Percentiles rank a stretch among this genome's conserved stretches.
phyloP scores from a whole-genome alignment of 2,797 vertebrate species.

The Xenentodon cancila region DNA sequence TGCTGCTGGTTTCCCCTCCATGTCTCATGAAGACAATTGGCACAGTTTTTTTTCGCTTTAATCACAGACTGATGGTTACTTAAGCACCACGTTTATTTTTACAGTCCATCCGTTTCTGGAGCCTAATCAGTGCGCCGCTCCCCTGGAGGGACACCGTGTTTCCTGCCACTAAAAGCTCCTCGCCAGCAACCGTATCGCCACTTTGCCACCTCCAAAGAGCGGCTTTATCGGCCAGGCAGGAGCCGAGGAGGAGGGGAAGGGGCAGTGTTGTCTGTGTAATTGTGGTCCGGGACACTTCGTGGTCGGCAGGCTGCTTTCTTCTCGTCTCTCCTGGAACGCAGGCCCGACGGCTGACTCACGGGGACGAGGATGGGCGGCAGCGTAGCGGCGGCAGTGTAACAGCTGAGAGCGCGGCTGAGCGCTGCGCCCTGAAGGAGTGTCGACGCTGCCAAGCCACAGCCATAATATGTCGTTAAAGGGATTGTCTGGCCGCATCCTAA shows the following conservation, averaged over 20 bases:
- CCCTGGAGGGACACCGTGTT: constrained; percentile 64
- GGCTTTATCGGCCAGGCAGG: constrained; percentile 55
- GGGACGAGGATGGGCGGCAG: constrained; percentile 67
- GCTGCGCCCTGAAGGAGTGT: constrained; percentile 46
- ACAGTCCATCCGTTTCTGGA: constrained; percentile 73
- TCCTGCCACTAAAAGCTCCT: constrained; percentile 60
- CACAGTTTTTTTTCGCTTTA: constrained; percentile 70
- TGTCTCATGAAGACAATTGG: constrained; percentile 71
- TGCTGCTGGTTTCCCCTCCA: constrained; percentile 45
- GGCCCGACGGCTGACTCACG: constrained; percentile 65
- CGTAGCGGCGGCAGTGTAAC: constrained; percentile 46
- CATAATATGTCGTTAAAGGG: constrained; percentile 67
- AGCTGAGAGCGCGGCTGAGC: constrained; percentile 53
- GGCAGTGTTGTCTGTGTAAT: constrained; percentile 71
- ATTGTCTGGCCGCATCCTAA: constrained; percentile 81
- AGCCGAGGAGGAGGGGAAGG: constrained; percentile 31
- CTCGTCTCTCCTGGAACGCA: constrained; percentile 49
- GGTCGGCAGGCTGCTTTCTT: constrained; percentile 52
- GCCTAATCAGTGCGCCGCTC: constrained; percentile 68
- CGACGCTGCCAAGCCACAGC: constrained; percentile 72
- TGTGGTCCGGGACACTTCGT: constrained; percentile 62
- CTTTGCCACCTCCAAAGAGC: constrained; percentile 62
- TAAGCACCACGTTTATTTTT: constrained; percentile 79
- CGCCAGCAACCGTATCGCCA: constrained; percentile 46
- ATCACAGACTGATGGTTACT: constrained; percentile 76